Percentiles rank a stretch among this genome's conserved stretches.
Evolutionary conservation across 2,888 invertebrate species (phyloP).

Genomic region (Thalpophila matura): DNA sequence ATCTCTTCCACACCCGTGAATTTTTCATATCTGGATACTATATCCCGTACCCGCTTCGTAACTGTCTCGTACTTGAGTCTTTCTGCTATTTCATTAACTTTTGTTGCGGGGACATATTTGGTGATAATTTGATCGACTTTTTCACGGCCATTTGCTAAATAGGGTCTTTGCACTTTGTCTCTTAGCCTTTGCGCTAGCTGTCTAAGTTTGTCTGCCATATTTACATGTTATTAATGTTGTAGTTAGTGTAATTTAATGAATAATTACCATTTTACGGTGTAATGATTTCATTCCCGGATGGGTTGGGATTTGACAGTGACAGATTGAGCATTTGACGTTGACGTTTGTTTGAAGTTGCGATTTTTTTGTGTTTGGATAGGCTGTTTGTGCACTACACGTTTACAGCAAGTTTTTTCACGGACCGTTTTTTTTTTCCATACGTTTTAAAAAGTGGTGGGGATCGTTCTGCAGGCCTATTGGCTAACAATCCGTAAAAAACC

Average conservation of each 20-base stretch:
- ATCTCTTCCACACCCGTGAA: slow-evolving; percentile 95
- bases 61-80: slow-evolving; percentile 80
- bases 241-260: slow-evolving; percentile 52
- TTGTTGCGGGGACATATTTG: slow-evolving; percentile 80
- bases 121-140: slow-evolving; percentile 82
- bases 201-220: slow-evolving; percentile 85
- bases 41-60: slow-evolving; percentile 80
- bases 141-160: slow-evolving; percentile 74
- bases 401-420: too few species aligned
- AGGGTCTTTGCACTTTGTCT: slow-evolving; percentile 79
- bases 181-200: slow-evolving; percentile 81
- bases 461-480: too few species aligned
- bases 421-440: too few species aligned
- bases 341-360: slow-evolving; percentile 18
- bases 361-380: slow-evolving; percentile 40
- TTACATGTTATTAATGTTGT: slow-evolving; percentile 77
- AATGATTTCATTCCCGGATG: slow-evolving; percentile 67
- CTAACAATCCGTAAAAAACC: too few species aligned
- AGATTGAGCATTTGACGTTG: slow-evolving; percentile 12
- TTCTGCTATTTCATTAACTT: slow-evolving; percentile 82
- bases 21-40: slow-evolving; percentile 93
- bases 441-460: too few species aligned
- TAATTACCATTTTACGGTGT: slow-evolving; percentile 67
- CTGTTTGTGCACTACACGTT: too few species aligned
- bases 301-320: slow-evolving; percentile 54